phyloP scores from a whole-genome alignment of 2,113 vertebrate species.

The Motacilla alba region DNA sequence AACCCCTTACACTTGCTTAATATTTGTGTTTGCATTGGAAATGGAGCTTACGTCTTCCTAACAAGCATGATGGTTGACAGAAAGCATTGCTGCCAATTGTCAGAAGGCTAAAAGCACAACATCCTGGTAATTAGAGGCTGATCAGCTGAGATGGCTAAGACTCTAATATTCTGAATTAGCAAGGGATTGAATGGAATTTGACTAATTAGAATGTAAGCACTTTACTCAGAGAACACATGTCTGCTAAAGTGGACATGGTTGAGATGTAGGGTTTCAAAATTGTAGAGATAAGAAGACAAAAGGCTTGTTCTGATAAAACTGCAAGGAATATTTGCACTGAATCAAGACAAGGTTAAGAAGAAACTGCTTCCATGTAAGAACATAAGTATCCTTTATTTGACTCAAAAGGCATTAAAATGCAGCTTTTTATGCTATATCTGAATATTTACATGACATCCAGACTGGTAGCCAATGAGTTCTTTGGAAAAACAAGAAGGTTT shows the following conservation, averaged over 20 bases:
- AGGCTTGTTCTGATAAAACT: not conserved
- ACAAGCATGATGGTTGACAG: not conserved
- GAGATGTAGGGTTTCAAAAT: not conserved
- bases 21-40: not conserved
- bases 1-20: not conserved
- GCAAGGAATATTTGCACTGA: not conserved
- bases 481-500: not conserved
- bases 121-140: not conserved
- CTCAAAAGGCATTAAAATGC: not conserved
- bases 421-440: not conserved
- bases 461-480: not conserved
- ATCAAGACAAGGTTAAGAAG: not conserved
- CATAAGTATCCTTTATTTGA: not conserved
- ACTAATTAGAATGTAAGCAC: constrained; percentile 1
- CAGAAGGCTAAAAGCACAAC: not conserved
- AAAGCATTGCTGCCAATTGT: not conserved
- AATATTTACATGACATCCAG: not conserved
- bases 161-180: constrained; percentile 7
- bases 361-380: not conserved
- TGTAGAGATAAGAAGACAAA: not conserved
- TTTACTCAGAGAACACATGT: not conserved
- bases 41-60: not conserved
- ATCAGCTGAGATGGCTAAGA: not conserved
- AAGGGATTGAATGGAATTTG: not conserved
- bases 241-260: not conserved